Percentiles rank a stretch among this genome's conserved stretches.
These are phyloP conservation scores for Chromoteleia sp. DNA, from an alignment of 2,888 invertebrate genomes.

Conservation along the genomic window DNA sequence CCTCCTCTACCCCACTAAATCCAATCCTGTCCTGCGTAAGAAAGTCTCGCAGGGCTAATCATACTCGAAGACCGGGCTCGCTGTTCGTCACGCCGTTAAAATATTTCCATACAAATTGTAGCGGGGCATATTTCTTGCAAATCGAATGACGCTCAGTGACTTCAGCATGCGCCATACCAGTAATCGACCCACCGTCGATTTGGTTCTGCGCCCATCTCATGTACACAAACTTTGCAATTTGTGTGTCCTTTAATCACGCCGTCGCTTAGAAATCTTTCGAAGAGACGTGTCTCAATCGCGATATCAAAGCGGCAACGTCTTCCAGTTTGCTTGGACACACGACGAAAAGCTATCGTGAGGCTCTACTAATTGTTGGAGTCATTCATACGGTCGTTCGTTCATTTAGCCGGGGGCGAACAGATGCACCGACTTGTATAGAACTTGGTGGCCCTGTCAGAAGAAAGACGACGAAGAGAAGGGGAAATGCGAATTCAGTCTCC, in stretches of 20 bases:
- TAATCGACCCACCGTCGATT: slow-evolving; percentile 37
- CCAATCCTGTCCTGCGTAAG: slow-evolving; percentile 79
- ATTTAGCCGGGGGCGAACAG: slow-evolving; percentile 77
- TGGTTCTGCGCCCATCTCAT: slow-evolving; percentile 21
- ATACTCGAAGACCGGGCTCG: slow-evolving; percentile 74
- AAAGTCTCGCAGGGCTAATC: slow-evolving; percentile 80
- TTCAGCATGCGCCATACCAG: neutral
- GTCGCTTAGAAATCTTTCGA: slow-evolving; percentile 64
- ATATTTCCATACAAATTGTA: slow-evolving; percentile 39
- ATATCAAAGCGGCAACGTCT: slow-evolving; percentile 69
- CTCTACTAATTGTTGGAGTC: slow-evolving; percentile 77
- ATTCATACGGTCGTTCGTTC: slow-evolving; percentile 76
- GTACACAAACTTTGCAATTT: slow-evolving; percentile 67
- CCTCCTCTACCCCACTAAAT: slow-evolving; percentile 79
- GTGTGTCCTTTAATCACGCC: slow-evolving; percentile 70
- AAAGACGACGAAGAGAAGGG: slow-evolving; percentile 31
- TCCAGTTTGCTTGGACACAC: slow-evolving; percentile 64
- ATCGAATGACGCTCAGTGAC: slow-evolving; percentile 21
- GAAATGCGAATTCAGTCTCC: slow-evolving; percentile 74
- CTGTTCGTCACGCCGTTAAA: slow-evolving; percentile 53
- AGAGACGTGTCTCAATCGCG: slow-evolving; percentile 62
- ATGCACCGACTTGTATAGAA: slow-evolving; percentile 77
- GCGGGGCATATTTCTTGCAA: slow-evolving; percentile 20
- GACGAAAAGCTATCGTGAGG: slow-evolving; percentile 64
- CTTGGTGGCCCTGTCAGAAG: slow-evolving; percentile 54